phyloP scores from a whole-genome alignment of 1,140 invertebrate species.

The Drosophila murphyi region DNA sequence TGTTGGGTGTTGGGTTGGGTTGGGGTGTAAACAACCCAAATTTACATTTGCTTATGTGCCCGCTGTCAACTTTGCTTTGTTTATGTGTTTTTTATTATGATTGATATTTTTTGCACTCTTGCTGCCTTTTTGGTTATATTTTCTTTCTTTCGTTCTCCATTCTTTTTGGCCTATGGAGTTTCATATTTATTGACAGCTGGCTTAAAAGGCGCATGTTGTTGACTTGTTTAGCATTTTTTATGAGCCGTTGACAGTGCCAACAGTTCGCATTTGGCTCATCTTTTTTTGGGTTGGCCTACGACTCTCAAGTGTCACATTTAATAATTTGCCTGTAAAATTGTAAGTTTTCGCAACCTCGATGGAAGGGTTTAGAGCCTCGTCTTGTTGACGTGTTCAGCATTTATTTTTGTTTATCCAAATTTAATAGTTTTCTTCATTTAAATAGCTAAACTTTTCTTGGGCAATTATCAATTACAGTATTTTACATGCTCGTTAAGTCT shows the following conservation, averaged over 20 bases:
- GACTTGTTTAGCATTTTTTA: constrained; percentile 61
- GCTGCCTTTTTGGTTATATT: constrained; percentile 4
- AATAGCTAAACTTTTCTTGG: background rate
- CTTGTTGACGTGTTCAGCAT: background rate
- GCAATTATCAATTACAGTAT: constrained; percentile 21
- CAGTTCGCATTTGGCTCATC: constrained; percentile 16
- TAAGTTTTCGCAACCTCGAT: constrained; percentile 16
- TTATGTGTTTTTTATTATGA: constrained; percentile 63
- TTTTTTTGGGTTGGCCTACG: constrained; percentile 1
- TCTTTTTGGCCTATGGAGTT: constrained; percentile 43
- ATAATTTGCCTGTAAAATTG: constrained; percentile 46
- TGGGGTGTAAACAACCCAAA: constrained; percentile 34
- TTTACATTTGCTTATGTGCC: constrained; percentile 55
- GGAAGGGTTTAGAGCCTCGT: constrained; percentile 1
- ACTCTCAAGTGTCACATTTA: constrained; percentile 52
- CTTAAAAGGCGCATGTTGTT: constrained; percentile 52
- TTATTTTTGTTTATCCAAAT: background rate
- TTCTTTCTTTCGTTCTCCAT: background rate
- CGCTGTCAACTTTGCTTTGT: constrained; percentile 55
- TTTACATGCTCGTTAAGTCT: constrained; percentile 27
- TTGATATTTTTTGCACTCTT: constrained; percentile 49
- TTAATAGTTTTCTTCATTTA: background rate
- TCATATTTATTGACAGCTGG: constrained; percentile 59
- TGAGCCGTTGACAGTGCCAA: constrained; percentile 45
- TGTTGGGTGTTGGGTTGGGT: background rate